A percentile compares a stretch with the other conserved stretches of the same genome.
Evolutionary conservation across 2,797 vertebrate genomes (phyloP).

Genomic region (Podargus strigoides): DNA sequence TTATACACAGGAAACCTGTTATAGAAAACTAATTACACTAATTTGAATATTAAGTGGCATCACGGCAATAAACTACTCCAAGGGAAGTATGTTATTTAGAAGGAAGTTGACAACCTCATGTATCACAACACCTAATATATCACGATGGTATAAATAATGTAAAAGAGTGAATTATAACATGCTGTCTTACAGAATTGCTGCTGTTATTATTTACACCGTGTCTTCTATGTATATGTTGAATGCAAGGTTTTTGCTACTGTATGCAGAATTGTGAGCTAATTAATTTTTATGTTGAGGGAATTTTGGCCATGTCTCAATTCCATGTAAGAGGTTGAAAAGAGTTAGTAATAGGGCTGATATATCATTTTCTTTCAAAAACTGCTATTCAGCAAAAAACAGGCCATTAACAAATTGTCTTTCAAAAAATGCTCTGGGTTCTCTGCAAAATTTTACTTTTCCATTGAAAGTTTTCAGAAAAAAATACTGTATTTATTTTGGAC

Average conservation of each 20-base stretch:
- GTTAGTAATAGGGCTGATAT: constrained; percentile 19
- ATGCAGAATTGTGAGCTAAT: constrained; percentile 47
- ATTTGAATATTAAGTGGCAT: constrained; percentile 35
- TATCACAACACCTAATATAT: constrained; percentile 45
- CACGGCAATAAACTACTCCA: constrained; percentile 31
- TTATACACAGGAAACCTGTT: background rate
- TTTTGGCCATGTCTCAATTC: constrained; percentile 40
- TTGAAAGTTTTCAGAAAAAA: background rate
- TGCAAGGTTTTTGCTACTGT: constrained; percentile 33
- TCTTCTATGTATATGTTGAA: constrained; percentile 11
- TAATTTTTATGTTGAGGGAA: constrained; percentile 38
- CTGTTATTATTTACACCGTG: constrained; percentile 44
- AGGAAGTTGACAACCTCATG: constrained; percentile 28
- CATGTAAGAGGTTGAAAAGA: background rate
- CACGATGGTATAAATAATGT: constrained; percentile 49
- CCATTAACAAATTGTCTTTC: background rate
- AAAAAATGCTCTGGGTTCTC: background rate
- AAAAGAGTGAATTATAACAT: constrained; percentile 28
- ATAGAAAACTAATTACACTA: background rate
- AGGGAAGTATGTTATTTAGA: constrained; percentile 28
- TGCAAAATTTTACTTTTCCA: background rate
- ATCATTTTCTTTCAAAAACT: constrained; percentile 13
- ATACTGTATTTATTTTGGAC: background rate
- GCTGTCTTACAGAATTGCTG: background rate
- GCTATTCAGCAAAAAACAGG: constrained; percentile 6